Evolutionary conservation across 1,140 invertebrate genomes (phyloP).

Genomic region (Lasioglossum albipes): DNA sequence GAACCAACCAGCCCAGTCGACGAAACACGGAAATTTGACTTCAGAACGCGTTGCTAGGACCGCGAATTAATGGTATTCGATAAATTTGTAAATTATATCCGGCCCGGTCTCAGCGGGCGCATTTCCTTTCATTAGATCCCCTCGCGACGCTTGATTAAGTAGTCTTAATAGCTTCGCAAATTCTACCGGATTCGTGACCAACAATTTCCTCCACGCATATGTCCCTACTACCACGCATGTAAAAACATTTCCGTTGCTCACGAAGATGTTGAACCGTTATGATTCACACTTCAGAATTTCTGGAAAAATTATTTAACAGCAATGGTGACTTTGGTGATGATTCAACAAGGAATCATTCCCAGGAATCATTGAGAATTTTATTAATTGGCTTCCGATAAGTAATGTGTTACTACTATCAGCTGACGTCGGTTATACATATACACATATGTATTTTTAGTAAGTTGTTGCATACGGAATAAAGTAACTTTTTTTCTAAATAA

Average conservation of each 20-base stretch:
- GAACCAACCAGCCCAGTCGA: not conserved
- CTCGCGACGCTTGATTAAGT: slow-evolving; percentile 33
- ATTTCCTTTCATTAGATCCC: slow-evolving; percentile 39
- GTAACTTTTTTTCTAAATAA: no score
- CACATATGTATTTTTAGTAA: no score
- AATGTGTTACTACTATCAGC: no score
- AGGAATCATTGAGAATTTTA: no score
- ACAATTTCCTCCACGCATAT: not conserved
- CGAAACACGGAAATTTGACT: slow-evolving; percentile 42
- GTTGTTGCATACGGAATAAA: no score
- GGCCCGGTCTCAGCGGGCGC: slow-evolving; percentile 15
- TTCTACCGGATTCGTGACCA: not conserved
- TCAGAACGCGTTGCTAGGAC: not conserved
- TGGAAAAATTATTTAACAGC: no score
- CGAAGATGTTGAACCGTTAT: not conserved
- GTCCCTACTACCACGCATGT: no score
- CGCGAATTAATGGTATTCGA: slow-evolving; percentile 34
- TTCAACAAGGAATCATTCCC: no score
- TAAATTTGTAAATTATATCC: slow-evolving; percentile 45
- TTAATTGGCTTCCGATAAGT: no score
- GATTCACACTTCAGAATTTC: no score
- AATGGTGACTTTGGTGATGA: no score
- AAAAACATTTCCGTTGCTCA: not conserved
- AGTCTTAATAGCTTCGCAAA: slow-evolving; percentile 20
- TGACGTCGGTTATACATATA: no score